Percentiles rank a stretch among this genome's conserved stretches.
These are phyloP conservation scores for Pristionchus pacificus DNA, from an alignment of 1,140 invertebrate species.

Conservation along the genomic window DNA sequence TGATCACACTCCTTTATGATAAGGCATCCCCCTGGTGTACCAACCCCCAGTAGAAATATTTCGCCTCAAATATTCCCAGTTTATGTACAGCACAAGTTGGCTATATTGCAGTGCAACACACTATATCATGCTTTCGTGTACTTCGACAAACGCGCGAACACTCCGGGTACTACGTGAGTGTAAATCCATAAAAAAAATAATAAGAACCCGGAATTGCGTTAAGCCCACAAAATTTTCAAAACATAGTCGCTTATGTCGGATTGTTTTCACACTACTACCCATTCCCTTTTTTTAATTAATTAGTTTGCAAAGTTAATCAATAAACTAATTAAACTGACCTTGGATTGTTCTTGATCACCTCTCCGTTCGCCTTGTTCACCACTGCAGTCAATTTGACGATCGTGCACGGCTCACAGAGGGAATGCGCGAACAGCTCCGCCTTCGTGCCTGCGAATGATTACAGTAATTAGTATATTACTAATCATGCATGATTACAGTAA, in stretches of 20 bases:
- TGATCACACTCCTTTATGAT: too few species aligned
- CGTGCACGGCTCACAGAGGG: slow-evolving; percentile 72
- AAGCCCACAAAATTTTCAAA: background rate
- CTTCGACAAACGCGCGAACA: too few species aligned
- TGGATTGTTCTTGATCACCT: slow-evolving; percentile 48
- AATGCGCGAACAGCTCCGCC: slow-evolving; percentile 58
- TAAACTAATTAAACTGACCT: slow-evolving; percentile 30
- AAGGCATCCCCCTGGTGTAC: too few species aligned
- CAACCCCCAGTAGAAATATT: background rate
- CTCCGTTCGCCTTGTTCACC: slow-evolving; percentile 42
- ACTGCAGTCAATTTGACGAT: slow-evolving; percentile 75
- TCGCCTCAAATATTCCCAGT: background rate
- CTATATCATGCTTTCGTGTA: background rate
- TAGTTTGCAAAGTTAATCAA: background rate
- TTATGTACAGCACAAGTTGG: background rate
- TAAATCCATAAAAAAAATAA: too few species aligned
- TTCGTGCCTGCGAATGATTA: slow-evolving; percentile 66
- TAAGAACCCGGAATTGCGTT: too few species aligned
- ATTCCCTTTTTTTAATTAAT: background rate
- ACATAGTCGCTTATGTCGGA: background rate
- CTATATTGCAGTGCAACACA: background rate
- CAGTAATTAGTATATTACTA: background rate
- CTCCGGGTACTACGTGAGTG: too few species aligned
- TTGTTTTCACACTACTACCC: background rate
- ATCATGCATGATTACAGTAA: too few species aligned